Evolutionary conservation across 2,113 vertebrate species (phyloP).

Genomic region (Lepus americanus): DNA sequence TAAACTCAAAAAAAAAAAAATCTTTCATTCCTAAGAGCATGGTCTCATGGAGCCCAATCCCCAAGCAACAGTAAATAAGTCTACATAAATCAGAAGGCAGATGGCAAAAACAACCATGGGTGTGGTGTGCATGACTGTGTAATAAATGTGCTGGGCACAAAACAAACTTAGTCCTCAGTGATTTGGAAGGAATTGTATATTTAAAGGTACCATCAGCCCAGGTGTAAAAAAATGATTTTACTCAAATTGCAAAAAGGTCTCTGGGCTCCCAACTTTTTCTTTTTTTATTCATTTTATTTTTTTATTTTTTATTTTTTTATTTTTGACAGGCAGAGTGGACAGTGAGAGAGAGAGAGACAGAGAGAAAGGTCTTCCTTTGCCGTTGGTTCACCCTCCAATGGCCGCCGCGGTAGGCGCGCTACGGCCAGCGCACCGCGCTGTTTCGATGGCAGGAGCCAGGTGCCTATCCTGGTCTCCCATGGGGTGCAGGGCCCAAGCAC

Average conservation of each 20-base stretch:
- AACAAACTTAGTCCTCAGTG: not conserved
- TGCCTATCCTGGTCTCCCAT: too few relatives aligned
- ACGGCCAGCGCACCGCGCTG: too few relatives aligned
- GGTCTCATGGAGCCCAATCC: not conserved
- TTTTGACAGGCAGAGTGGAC: too few relatives aligned
- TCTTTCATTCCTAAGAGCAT: not conserved
- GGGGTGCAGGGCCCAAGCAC: too few relatives aligned
- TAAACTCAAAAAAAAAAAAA: slow-evolving; percentile 16
- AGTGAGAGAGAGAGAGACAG: too few relatives aligned
- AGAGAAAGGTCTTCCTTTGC: too few relatives aligned
- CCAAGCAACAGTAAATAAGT: not conserved
- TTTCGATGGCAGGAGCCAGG: too few relatives aligned
- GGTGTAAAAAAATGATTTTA: not conserved
- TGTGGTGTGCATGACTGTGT: not conserved
- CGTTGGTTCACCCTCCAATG: too few relatives aligned
- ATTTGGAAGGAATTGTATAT: not conserved
- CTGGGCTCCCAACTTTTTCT: not conserved
- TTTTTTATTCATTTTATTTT: too few relatives aligned
- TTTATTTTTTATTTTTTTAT: too few relatives aligned
- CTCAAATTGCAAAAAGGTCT: not conserved
- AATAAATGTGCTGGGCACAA: not conserved
- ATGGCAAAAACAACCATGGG: not conserved
- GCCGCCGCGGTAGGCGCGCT: too few relatives aligned
- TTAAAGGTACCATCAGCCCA: not conserved
- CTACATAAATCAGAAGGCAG: not conserved